phyloP scores from a whole-genome alignment of 2,888 invertebrate species.

The Drosophila affinis region DNA sequence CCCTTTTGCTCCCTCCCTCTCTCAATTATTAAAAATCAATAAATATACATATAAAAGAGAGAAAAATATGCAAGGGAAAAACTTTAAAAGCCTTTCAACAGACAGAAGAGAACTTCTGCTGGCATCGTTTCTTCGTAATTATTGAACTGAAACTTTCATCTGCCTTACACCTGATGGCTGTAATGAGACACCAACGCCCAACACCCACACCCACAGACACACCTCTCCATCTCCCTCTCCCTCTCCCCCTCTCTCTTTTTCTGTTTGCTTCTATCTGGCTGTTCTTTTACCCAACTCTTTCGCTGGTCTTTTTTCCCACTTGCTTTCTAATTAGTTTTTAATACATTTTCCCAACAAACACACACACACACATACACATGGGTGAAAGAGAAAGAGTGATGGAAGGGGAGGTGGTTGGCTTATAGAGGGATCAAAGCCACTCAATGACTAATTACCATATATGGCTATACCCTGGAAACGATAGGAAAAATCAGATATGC shows the following conservation, averaged over 20 bases:
- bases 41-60: not conserved
- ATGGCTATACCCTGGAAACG: conserved; percentile 2
- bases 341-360: conserved; percentile 32
- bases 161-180: conserved; percentile 16
- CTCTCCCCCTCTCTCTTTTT: not conserved
- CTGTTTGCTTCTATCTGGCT: not conserved
- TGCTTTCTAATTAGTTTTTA: conserved; percentile 53
- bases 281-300: not conserved
- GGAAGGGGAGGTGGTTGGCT: conserved; percentile 11
- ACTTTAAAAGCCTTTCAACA: conserved; percentile 5
- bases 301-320: not conserved
- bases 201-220: not conserved
- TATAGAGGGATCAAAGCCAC: conserved; percentile 35
- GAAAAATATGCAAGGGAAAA: conserved; percentile 5
- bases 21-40: conserved; percentile 22
- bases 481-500: not conserved
- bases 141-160: conserved; percentile 48
- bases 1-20: not conserved
- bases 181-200: conserved; percentile 23
- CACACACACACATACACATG: conserved; percentile 11
- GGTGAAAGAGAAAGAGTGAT: conserved; percentile 8
- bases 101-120: not conserved
- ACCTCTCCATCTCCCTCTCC: rapidly evolving
- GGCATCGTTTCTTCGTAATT: conserved; percentile 27
- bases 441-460: conserved; percentile 53